Evolutionary conservation across 2,797 vertebrate genomes (phyloP), one percentile per base, ranked within the genome.

Genomic region (Micromesistius poutassou): DNA sequence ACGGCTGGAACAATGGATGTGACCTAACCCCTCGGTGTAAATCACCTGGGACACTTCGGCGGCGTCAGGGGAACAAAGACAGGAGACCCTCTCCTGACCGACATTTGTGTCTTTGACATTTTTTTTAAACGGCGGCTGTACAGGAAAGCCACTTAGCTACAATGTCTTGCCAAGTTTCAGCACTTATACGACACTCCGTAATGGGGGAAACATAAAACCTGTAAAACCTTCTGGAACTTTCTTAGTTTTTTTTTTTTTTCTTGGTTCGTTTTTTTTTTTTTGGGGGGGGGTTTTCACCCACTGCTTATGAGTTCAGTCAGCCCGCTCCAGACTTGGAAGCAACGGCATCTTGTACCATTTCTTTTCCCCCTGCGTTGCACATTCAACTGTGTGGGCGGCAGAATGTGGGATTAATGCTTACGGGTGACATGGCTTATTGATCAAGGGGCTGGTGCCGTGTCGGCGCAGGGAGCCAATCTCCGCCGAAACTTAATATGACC

Each of bases 401-500:
- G 76, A 62, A 62, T 62, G 82, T 81, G 84, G 85, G 84, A 88
- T 89, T 80, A 89, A 89, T 83, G 79, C 84, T 79, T 89, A 87
- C 72, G 80, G 87, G 77, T 75, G 83, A 87, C 87, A 87, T 81
- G 86, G 89, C 80, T 81, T 89, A 89, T 87, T 89, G 91, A 94
- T 91, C 85, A 90, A 88, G 79, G 82, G 81, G 76, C 79, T 76
- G 76, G 80, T 85, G 40, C 35, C 33, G 72, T 77, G 75, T 71
- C 5, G 5, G 71, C 71, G 81, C 25, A 30, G 83, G 86, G 87
- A 90, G 78, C 83, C 84, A 87, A 85, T 81, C 76, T 82, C 74
- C 2, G 2, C 42, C 1, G 71, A 72, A 82, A 84, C 80, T 89
- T 88, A 90, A 92, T 92, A 83, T 74, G 75, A 87, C 50, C 85